Percentiles rank a stretch among this genome's conserved stretches.
Evolutionary conservation across 2,113 vertebrate species (phyloP).

Genomic region (Brachyistius frenatus): DNA sequence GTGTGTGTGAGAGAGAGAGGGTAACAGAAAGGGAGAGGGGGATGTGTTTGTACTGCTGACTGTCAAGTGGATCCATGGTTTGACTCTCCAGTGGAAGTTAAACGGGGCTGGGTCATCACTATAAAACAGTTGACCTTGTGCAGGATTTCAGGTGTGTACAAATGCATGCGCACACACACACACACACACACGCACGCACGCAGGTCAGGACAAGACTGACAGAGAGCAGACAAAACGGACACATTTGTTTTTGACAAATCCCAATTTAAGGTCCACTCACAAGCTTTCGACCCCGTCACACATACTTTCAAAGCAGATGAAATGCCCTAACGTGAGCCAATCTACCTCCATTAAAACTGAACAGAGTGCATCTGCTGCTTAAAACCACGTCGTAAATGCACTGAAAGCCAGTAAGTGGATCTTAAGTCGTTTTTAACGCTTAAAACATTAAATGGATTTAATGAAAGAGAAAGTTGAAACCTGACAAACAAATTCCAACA

Average conservation of each 20-base stretch:
- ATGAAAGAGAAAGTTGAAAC: slow-evolving; percentile 3
- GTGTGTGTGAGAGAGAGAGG: background rate
- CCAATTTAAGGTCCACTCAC: background rate
- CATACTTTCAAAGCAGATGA: background rate
- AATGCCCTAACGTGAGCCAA: background rate
- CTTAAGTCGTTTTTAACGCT: background rate
- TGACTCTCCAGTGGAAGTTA: slow-evolving; percentile 50
- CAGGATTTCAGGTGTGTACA: slow-evolving; percentile 23
- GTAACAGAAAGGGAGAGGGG: background rate
- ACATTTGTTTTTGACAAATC: background rate
- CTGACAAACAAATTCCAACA: background rate
- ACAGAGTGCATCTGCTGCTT: background rate
- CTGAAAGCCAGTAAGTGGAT: background rate
- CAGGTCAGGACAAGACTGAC: background rate
- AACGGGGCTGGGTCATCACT: slow-evolving; percentile 43
- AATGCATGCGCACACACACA: background rate
- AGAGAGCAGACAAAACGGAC: slow-evolving; percentile 14
- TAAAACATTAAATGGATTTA: background rate
- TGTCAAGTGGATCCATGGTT: slow-evolving; percentile 51
- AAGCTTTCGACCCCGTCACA: slow-evolving; percentile 12
- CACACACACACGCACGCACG: slow-evolving; percentile 6
- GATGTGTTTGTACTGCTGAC: slow-evolving; percentile 40
- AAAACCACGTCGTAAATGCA: background rate
- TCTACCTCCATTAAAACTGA: background rate
- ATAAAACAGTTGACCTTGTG: slow-evolving; percentile 59